Percentiles rank a stretch among this genome's conserved stretches.
Evolutionary conservation across 2,888 invertebrate species (phyloP).

Genomic region (Caenorhabditis wallacei): DNA sequence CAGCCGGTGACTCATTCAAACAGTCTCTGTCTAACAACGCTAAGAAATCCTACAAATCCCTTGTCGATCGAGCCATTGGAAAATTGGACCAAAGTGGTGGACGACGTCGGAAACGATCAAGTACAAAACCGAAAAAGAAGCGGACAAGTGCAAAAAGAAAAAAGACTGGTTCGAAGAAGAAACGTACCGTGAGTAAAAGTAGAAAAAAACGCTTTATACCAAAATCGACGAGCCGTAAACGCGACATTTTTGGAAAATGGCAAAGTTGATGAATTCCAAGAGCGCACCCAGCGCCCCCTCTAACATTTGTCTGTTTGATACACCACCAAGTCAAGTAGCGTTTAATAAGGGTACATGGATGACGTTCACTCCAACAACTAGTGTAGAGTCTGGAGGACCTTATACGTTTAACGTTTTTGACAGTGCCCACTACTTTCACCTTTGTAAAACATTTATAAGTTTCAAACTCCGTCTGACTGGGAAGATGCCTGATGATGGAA

Average conservation of each 20-base stretch:
- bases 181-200: neutral
- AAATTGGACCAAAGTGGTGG: conserved; percentile 28
- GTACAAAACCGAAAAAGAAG: no score
- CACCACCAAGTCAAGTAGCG: conserved; percentile 14
- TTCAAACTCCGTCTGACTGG: no score
- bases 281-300: neutral
- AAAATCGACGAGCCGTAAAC: neutral
- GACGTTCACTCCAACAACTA: conserved; percentile 8
- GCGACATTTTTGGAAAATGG: conserved; percentile 25
- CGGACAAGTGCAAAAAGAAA: neutral
- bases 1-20: conserved; percentile 30
- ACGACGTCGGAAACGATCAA: neutral
- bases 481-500: neutral
- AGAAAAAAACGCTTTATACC: neutral
- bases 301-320: conserved; percentile 10
- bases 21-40: conserved; percentile 20
- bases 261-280: conserved; percentile 7
- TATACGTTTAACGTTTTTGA: conserved; percentile 22
- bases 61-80: conserved; percentile 16
- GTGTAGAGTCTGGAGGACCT: neutral
- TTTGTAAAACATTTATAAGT: neutral
- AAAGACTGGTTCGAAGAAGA: neutral
- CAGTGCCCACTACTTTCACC: conserved; percentile 24
- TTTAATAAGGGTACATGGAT: conserved; percentile 22
- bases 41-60: conserved; percentile 9